Evolutionary conservation across 2,113 vertebrate genomes (phyloP).

Genomic region (Peromyscus maniculatus): DNA sequence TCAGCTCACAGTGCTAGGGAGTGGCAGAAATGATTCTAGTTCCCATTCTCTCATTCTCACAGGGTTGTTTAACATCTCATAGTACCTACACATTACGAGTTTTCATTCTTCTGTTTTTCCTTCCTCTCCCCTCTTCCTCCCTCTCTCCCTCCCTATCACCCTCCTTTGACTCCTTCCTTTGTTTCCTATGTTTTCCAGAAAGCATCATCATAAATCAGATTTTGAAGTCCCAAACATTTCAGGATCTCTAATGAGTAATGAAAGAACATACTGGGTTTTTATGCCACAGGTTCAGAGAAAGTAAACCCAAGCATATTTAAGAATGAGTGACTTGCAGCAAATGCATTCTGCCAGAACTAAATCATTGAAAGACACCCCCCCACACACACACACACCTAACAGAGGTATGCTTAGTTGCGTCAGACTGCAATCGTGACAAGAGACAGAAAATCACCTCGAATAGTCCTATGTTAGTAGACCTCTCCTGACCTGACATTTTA

Average conservation of each 20-base stretch:
- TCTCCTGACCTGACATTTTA: constrained; percentile 90
- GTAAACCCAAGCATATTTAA: neutral
- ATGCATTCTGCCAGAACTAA: neutral
- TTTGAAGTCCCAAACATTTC: neutral
- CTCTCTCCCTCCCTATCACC: no score
- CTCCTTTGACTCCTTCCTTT: no score
- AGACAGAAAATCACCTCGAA: constrained; percentile 88
- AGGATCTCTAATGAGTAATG: neutral
- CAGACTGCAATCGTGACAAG: constrained; percentile 74
- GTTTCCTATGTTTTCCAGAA: neutral
- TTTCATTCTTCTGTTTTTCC: neutral
- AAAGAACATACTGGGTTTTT: neutral
- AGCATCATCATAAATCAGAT: neutral
- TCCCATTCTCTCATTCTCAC: neutral
- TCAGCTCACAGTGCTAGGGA: neutral
- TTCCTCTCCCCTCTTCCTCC: fast-evolving
- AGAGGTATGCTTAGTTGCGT: neutral
- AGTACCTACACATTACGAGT: neutral
- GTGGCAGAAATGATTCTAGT: neutral
- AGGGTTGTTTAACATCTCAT: neutral
- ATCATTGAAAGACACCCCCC: neutral
- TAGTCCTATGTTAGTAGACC: constrained; percentile 84
- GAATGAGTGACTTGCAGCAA: neutral
- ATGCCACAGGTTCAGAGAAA: neutral
- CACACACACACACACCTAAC: neutral